A percentile compares a stretch with the other conserved stretches of the same genome.
Conservation (phyloP, 2,797 vertebrate species). For the Xyrichtys novacula region DNA sequence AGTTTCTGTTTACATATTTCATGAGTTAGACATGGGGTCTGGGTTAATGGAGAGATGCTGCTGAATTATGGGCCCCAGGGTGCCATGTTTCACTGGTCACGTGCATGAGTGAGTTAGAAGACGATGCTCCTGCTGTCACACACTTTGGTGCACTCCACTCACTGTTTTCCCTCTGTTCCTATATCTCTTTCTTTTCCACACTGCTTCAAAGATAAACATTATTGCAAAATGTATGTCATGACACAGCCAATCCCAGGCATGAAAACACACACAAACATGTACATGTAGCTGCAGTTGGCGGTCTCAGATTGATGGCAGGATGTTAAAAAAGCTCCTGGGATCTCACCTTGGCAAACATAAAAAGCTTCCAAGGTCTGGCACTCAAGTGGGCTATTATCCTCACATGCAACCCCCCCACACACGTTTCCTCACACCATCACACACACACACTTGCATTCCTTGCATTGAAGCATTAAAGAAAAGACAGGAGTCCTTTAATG, state of each 20-base stretch:
- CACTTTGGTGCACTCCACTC: neutral
- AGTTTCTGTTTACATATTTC: constrained; percentile 67
- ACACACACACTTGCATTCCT: constrained; percentile 21
- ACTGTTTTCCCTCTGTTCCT: neutral
- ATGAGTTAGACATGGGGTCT: constrained; percentile 43
- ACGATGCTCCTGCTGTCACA: constrained; percentile 5
- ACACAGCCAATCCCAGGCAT: neutral
- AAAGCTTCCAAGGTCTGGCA: constrained; percentile 46
- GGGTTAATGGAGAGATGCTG: constrained; percentile 41
- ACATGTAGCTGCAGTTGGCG: neutral
- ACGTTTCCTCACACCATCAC: constrained; percentile 49
- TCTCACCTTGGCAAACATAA: constrained; percentile 49
- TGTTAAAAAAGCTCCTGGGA: constrained; percentile 43
- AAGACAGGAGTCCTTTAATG: constrained; percentile 27
- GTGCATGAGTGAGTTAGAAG: neutral
- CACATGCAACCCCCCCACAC: constrained; percentile 8
- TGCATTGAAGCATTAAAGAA: constrained; percentile 5
- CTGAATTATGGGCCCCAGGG: constrained; percentile 33
- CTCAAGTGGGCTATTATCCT: constrained; percentile 37
- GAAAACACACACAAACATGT: neutral
- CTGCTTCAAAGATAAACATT: constrained; percentile 1
- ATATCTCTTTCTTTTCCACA: neutral
- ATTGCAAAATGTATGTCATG: neutral
- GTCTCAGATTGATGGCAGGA: constrained; percentile 31
- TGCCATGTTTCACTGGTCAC: constrained; percentile 28